phyloP scores from a whole-genome alignment of 2,888 invertebrate species.

The Cybosia mesomella region DNA sequence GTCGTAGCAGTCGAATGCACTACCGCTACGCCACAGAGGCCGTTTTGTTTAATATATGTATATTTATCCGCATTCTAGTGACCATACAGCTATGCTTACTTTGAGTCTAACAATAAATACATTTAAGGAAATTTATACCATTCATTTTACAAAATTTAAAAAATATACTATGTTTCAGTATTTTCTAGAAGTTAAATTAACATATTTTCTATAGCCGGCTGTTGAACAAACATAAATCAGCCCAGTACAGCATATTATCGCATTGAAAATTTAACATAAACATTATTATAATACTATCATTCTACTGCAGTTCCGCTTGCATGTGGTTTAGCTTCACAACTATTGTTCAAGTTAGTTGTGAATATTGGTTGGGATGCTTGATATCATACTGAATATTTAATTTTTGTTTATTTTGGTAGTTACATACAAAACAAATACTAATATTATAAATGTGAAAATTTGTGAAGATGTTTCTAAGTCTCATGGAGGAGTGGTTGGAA shows the following conservation, averaged over 20 bases:
- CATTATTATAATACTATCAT: constrained; percentile 43
- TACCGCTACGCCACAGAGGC: too few species aligned
- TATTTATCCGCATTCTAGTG: too few species aligned
- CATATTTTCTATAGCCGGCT: constrained; percentile 33
- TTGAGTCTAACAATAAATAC: too few species aligned
- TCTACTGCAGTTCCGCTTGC: constrained; percentile 50
- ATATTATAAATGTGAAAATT: too few species aligned
- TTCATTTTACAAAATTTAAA: not conserved
- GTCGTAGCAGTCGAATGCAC: too few species aligned
- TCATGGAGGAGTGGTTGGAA: too few species aligned
- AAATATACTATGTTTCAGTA: not conserved
- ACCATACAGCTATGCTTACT: too few species aligned
- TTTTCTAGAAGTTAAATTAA: constrained; percentile 18
- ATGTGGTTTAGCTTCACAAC: constrained; percentile 38
- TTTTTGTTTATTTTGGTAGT: not conserved
- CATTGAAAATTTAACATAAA: constrained; percentile 40
- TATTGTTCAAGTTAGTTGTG: constrained; percentile 25
- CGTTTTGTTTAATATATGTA: too few species aligned
- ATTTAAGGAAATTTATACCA: too few species aligned
- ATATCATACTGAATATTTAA: constrained; percentile 31
- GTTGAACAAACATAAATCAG: constrained; percentile 41
- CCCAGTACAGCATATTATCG: constrained; percentile 21
- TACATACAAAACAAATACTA: too few species aligned
- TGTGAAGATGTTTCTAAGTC: too few species aligned
- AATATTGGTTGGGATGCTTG: not conserved